Percentiles rank a stretch among this genome's conserved stretches.
These are phyloP conservation scores for Vesta saturnalis DNA, from an alignment of 2,888 invertebrate species.

Conservation along the genomic window DNA sequence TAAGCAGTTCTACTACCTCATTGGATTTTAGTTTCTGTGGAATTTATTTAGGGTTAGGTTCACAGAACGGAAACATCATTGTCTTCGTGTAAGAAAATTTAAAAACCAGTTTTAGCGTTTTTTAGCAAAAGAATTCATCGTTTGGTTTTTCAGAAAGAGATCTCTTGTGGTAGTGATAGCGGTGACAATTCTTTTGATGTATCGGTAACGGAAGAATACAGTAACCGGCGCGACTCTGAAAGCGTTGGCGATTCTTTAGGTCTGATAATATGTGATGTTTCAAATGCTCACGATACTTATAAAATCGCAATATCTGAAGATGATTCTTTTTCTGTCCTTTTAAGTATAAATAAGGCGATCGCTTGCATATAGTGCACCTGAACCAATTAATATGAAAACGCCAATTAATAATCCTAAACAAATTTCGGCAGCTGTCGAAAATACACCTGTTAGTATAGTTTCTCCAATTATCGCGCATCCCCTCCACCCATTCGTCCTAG, in stretches of 20 bases:
- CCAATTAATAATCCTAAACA: too few species aligned
- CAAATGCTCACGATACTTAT: not conserved
- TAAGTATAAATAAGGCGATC: not conserved
- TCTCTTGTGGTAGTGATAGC: not conserved
- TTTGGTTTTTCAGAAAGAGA: slow-evolving; percentile 61
- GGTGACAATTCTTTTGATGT: slow-evolving; percentile 3
- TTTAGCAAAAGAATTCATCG: slow-evolving; percentile 62
- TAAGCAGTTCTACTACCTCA: slow-evolving; percentile 54
- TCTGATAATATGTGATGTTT: not conserved
- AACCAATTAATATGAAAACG: too few species aligned
- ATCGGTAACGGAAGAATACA: not conserved
- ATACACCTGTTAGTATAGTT: not conserved
- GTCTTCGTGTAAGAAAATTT: slow-evolving; percentile 67
- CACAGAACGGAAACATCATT: slow-evolving; percentile 66
- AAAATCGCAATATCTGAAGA: not conserved
- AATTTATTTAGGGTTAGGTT: slow-evolving; percentile 66
- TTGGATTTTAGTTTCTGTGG: slow-evolving; percentile 58
- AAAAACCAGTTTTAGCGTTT: slow-evolving; percentile 63
- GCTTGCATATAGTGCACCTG: too few species aligned
- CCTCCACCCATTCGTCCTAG: not conserved
- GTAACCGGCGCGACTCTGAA: not conserved
- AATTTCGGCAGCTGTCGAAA: too few species aligned
- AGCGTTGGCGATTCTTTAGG: not conserved
- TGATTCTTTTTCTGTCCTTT: not conserved
- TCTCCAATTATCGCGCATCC: slow-evolving; percentile 11